These are phyloP conservation scores for Trichonephila clavipes DNA, from an alignment of 1,140 invertebrate genomes.

Conservation along the genomic window DNA sequence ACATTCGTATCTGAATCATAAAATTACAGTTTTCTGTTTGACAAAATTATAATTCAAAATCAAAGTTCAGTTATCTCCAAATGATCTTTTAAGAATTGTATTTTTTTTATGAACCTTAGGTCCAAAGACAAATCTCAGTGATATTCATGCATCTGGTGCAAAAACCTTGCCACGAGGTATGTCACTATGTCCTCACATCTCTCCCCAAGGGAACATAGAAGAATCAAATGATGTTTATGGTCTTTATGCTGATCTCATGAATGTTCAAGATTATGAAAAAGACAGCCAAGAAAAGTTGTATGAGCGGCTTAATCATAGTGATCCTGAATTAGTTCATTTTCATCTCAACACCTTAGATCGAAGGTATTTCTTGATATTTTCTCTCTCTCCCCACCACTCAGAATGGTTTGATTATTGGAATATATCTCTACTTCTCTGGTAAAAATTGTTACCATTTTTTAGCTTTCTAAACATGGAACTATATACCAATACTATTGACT, in stretches of 20 bases:
- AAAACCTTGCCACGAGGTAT: conserved; percentile 88
- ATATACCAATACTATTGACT: no score
- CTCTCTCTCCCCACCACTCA: no score
- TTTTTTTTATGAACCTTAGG: background rate
- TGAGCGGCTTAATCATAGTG: conserved; percentile 88
- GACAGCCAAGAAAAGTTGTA: conserved; percentile 83
- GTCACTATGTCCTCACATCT: conserved; percentile 81
- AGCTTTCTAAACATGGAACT: no score
- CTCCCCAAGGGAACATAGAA: conserved; percentile 61
- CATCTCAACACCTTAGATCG: conserved; percentile 89
- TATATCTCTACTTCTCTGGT: no score
- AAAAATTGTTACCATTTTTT: no score
- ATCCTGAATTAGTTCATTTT: conserved; percentile 90
- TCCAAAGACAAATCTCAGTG: conserved; percentile 26
- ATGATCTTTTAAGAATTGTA: background rate
- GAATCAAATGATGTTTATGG: conserved; percentile 85
- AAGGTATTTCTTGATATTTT: conserved; percentile 81
- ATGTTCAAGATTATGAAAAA: conserved; percentile 88
- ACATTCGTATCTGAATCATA: no score
- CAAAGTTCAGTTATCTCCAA: background rate
- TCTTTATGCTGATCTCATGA: conserved; percentile 93
- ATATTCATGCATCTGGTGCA: conserved; percentile 82
- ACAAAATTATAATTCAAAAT: no score
- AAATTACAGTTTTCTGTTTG: background rate
- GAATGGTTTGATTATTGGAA: no score